Percentiles rank a stretch among this genome's conserved stretches.
Conservation (phyloP, 2,113 vertebrate genomes). For the Cheilinus undulatus region DNA sequence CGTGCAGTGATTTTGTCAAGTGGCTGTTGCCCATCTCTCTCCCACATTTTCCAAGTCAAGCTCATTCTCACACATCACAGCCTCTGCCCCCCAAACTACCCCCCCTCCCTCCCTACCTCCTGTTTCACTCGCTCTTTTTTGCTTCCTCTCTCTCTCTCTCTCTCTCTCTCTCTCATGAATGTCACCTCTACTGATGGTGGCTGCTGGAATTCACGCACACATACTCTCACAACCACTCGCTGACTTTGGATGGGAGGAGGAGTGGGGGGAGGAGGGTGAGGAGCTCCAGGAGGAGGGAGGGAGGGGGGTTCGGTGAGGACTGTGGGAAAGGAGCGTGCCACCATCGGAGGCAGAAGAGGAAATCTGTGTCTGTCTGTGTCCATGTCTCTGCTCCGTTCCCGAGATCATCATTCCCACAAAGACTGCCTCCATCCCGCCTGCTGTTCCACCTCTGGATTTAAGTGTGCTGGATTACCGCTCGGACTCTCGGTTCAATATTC, state of each 20-base stretch:
- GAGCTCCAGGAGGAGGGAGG: slow-evolving; percentile 42
- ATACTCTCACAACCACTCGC: slow-evolving; percentile 74
- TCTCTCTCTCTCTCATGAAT: slow-evolving; percentile 80
- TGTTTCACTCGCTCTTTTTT: neutral
- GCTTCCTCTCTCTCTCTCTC: slow-evolving; percentile 13
- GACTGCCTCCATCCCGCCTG: slow-evolving; percentile 64
- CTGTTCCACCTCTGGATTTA: slow-evolving; percentile 80
- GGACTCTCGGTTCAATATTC: slow-evolving; percentile 60
- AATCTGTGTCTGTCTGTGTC: slow-evolving; percentile 78
- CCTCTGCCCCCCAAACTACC: slow-evolving; percentile 30
- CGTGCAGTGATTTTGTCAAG: slow-evolving; percentile 52
- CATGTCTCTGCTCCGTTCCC: slow-evolving; percentile 76
- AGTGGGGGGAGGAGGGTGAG: slow-evolving; percentile 41
- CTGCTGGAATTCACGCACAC: slow-evolving; percentile 81
- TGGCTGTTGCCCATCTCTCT: slow-evolving; percentile 58
- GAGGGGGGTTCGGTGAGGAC: slow-evolving; percentile 66
- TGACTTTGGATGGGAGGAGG: slow-evolving; percentile 80
- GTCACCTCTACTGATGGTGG: slow-evolving; percentile 87
- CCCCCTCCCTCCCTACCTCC: slow-evolving; percentile 28
- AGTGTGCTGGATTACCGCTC: slow-evolving; percentile 77
- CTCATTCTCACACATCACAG: slow-evolving; percentile 68
- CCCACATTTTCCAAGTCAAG: slow-evolving; percentile 48
- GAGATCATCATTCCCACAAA: slow-evolving; percentile 64
- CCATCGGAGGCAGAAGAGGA: slow-evolving; percentile 83
- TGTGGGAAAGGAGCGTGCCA: slow-evolving; percentile 81